These are phyloP conservation scores for Hystrix cristata DNA, from an alignment of 2,113 vertebrate species.

Conservation along the genomic window DNA sequence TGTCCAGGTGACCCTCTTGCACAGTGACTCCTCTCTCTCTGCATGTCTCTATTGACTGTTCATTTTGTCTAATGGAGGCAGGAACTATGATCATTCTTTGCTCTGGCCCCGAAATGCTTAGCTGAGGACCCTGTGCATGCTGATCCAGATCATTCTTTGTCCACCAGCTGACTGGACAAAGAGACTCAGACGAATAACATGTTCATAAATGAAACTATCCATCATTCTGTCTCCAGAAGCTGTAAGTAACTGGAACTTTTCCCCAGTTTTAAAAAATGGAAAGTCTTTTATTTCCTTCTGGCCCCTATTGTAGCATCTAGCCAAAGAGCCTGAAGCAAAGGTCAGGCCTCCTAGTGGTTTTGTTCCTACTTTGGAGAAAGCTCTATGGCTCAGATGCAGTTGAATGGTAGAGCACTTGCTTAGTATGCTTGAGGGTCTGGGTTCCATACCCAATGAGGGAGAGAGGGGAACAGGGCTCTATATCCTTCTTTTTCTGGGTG, in stretches of 20 bases:
- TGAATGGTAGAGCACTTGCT: not conserved
- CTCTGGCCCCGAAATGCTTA: conserved; percentile 32
- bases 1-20: not conserved
- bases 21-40: not conserved
- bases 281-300: conserved; percentile 21
- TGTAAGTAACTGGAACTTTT: conserved; percentile 39
- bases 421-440: not conserved
- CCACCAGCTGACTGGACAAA: conserved; percentile 21
- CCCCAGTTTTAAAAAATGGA: not conserved
- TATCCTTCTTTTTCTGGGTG: not conserved
- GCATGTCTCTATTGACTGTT: not conserved
- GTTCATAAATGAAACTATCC: not conserved
- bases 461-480: not conserved
- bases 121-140: not conserved
- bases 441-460: not conserved
- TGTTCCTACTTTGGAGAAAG: not conserved
- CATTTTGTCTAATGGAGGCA: conserved; percentile 57
- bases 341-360: not conserved
- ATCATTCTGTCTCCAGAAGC: conserved; percentile 61
- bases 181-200: conserved; percentile 52
- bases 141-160: not conserved
- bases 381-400: not conserved
- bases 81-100: conserved; percentile 45
- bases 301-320: not conserved
- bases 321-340: not conserved